Conservation (phyloP, 2,797 vertebrate species). For the Oryzias dopingdopingensis region DNA sequence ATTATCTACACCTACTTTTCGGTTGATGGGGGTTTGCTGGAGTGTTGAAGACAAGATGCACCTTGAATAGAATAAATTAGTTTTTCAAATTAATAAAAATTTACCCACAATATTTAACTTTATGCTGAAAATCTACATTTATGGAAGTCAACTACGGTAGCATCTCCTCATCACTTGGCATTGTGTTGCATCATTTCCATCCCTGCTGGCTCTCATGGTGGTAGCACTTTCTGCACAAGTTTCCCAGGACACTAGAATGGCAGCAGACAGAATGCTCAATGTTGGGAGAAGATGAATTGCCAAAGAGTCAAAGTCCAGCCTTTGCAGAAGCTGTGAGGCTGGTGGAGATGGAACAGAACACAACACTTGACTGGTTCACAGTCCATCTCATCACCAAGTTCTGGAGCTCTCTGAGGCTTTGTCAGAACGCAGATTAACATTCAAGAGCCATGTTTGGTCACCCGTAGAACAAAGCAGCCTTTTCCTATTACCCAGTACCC, state of each 20-base stretch:
- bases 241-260: conserved; percentile 43
- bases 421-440: conserved; percentile 56
- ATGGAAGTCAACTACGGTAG: no score
- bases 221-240: neutral
- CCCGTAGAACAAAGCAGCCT: conserved; percentile 54
- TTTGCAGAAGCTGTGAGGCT: conserved; percentile 40
- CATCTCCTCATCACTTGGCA: no score
- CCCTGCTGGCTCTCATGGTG: no score
- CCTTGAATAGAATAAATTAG: no score
- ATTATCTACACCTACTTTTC: no score
- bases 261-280: conserved; percentile 18
- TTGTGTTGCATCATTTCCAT: no score
- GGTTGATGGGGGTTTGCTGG: no score
- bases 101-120: no score
- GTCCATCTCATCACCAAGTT: conserved; percentile 57
- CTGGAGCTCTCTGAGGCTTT: conserved; percentile 47
- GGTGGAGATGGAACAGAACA: conserved; percentile 23
- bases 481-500: conserved; percentile 50
- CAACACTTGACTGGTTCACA: conserved; percentile 58
- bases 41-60: no score
- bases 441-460: conserved; percentile 67
- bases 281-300: conserved; percentile 27
- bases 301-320: conserved; percentile 15
- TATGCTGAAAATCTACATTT: no score
- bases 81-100: no score